These are phyloP conservation scores for Fissipunctia ypsillon DNA, from an alignment of 2,888 invertebrate genomes.

Conservation along the genomic window DNA sequence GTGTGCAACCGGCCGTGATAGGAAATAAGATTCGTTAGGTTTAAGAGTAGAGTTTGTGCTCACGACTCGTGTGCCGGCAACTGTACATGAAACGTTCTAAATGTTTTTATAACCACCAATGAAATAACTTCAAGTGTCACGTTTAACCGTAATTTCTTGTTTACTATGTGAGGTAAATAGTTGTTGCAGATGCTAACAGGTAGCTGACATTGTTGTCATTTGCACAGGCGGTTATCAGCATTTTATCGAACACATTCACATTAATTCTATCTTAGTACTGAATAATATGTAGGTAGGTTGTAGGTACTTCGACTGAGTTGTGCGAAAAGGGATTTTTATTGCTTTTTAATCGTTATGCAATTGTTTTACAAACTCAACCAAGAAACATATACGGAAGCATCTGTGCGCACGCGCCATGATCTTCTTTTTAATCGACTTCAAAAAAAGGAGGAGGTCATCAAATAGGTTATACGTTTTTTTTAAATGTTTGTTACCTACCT, in stretches of 20 bases:
- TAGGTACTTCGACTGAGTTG: not conserved
- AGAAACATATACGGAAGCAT: not conserved
- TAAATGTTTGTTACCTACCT: no score
- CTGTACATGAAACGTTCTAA: no score
- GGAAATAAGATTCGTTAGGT: no score
- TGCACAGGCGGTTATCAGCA: constrained; percentile 2
- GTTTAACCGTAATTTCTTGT: not conserved
- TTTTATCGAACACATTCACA: not conserved
- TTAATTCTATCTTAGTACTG: no score
- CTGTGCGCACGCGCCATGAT: not conserved
- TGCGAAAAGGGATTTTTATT: not conserved
- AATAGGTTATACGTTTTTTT: no score
- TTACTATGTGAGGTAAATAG: constrained; percentile 3
- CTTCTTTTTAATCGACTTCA: no score
- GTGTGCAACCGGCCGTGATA: no score
- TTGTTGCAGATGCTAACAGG: not conserved
- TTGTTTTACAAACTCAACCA: not conserved
- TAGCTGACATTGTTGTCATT: not conserved
- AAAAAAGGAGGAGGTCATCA: no score
- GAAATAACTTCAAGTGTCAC: not conserved
- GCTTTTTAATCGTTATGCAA: not conserved
- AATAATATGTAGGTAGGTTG: no score
- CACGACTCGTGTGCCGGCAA: no score
- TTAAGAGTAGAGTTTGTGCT: no score
- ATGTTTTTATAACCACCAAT: not conserved